Evolutionary conservation across 2,888 invertebrate species (phyloP).

Genomic region (Microctonus brassicae): DNA sequence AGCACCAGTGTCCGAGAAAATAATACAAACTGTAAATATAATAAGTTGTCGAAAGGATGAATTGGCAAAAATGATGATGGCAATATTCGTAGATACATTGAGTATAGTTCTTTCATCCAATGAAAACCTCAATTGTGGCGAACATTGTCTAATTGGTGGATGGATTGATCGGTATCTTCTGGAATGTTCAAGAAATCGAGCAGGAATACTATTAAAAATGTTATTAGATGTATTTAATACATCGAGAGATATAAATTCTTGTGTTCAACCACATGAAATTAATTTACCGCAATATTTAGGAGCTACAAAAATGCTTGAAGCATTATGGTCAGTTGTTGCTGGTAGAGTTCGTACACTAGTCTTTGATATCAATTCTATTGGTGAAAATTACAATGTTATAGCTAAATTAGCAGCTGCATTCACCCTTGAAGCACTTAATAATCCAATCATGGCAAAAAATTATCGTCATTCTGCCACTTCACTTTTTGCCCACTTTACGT

Average conservation of each 20-base stretch:
- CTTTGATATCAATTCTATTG: conserved; percentile 51
- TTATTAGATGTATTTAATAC: conserved; percentile 56
- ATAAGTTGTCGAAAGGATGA: conserved; percentile 63
- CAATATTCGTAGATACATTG: conserved; percentile 59
- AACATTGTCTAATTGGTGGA: conserved; percentile 60
- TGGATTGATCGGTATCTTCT: conserved; percentile 65
- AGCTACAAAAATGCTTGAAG: conserved; percentile 54
- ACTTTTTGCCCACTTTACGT: conserved; percentile 63
- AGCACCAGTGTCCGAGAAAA: conserved; percentile 43
- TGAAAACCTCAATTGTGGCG: conserved; percentile 52
- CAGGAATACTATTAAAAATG: conserved; percentile 53
- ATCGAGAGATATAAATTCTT: conserved; percentile 42
- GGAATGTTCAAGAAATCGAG: conserved; percentile 58
- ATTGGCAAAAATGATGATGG: conserved; percentile 60
- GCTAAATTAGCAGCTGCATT: conserved; percentile 62
- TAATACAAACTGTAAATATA: conserved; percentile 50
- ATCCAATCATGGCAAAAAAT: conserved; percentile 56
- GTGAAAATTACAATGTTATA: conserved; percentile 56
- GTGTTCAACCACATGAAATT: background rate
- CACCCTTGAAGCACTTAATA: conserved; percentile 60
- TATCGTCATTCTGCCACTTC: conserved; percentile 59
- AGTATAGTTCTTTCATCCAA: conserved; percentile 52
- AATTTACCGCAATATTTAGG: conserved; percentile 40
- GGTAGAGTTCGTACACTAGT: conserved; percentile 61
- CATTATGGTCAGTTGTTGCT: conserved; percentile 62